Conservation (phyloP, 1,140 invertebrate genomes). For the Tyrophagus putrescentiae region DNA sequence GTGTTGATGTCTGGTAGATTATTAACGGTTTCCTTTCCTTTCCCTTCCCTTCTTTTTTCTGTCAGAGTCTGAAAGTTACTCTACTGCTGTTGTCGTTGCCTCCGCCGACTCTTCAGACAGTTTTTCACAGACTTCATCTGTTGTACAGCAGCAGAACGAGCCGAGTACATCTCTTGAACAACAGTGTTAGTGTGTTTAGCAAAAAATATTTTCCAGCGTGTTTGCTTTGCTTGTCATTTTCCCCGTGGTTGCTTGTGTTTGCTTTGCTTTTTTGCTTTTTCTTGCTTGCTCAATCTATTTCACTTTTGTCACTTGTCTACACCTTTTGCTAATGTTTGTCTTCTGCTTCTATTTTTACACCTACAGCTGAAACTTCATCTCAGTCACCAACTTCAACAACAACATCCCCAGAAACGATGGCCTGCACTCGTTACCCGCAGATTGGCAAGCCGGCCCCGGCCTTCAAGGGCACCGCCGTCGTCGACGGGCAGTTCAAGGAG, state of each 20-base stretch:
- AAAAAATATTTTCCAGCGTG: too few species aligned
- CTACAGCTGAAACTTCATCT: not conserved
- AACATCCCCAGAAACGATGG: constrained; percentile 11
- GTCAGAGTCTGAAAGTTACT: not conserved
- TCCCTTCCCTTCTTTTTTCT: not conserved
- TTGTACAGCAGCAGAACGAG: too few species aligned
- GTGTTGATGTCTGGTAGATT: too few species aligned
- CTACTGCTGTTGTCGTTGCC: too few species aligned
- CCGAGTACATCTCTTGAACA: too few species aligned
- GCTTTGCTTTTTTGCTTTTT: not conserved
- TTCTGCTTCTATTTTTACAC: not conserved
- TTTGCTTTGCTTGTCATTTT: too few species aligned
- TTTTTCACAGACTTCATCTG: too few species aligned
- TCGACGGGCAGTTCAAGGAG: constrained; percentile 80
- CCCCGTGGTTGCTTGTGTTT: too few species aligned
- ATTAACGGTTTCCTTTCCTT: too few species aligned
- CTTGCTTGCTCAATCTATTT: not conserved
- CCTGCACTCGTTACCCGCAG: constrained; percentile 6
- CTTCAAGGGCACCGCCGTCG: constrained; percentile 63
- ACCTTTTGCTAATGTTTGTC: not conserved
- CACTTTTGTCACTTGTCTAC: not conserved
- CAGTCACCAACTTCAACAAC: not conserved
- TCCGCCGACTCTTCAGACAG: too few species aligned
- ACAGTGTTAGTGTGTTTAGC: too few species aligned
- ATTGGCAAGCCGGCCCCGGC: constrained; percentile 46